Percentiles rank a stretch among this genome's conserved stretches.
These are phyloP conservation scores for Lucilia sericata DNA, from an alignment of 1,140 invertebrate genomes.

Conservation along the genomic window DNA sequence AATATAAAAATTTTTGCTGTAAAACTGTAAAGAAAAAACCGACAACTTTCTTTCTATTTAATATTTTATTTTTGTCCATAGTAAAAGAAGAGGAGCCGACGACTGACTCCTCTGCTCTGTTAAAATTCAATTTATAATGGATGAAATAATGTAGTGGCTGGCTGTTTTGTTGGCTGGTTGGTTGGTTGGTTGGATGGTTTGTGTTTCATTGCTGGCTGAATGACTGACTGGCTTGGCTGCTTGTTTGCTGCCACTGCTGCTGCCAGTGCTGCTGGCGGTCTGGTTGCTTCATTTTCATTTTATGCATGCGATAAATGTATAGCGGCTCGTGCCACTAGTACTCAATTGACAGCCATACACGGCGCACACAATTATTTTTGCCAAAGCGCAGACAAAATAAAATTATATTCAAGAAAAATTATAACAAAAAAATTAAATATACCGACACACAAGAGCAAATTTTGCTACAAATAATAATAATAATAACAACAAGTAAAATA, in stretches of 20 bases:
- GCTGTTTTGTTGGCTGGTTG: conserved; percentile 9
- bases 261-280: neutral
- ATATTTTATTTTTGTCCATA: too few species aligned
- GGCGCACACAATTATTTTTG: conserved; percentile 39
- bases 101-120: neutral
- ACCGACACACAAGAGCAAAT: neutral
- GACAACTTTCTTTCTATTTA: conserved; percentile 6
- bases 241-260: conserved; percentile 9
- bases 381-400: conserved; percentile 24
- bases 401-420: neutral
- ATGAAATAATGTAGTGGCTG: neutral
- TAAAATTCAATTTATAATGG: neutral
- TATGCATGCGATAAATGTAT: conserved; percentile 43
- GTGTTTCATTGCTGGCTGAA: conserved; percentile 8
- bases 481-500: neutral
- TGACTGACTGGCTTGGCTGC: conserved; percentile 12
- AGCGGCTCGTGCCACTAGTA: conserved; percentile 48
- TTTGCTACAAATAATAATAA: neutral
- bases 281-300: conserved; percentile 26
- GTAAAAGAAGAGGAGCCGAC: too few species aligned
- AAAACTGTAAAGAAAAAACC: conserved; percentile 7
- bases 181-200: conserved; percentile 29
- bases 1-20: neutral
- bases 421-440: neutral
- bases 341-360: conserved; percentile 49